A percentile compares a stretch with the other conserved stretches of the same genome.
Evolutionary conservation across 1,140 invertebrate species (phyloP).

Genomic region (Anoplolepis gracilipes): DNA sequence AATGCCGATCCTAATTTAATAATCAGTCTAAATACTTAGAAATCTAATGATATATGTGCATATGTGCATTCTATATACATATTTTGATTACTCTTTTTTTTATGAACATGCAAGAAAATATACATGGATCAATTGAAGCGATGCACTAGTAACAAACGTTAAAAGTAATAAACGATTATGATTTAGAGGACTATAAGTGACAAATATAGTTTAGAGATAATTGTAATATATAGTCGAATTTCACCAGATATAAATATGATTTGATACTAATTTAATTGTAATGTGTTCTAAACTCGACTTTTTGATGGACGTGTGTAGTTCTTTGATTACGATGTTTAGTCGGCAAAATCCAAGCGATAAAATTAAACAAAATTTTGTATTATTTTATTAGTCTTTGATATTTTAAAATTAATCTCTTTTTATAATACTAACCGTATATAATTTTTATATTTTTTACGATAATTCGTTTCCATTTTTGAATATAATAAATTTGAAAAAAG

Average conservation of each 20-base stretch:
- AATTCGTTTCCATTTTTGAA: background rate
- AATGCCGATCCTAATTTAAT: background rate
- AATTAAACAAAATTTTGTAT: background rate
- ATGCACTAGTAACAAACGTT: background rate
- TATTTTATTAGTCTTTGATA: background rate
- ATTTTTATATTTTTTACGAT: background rate
- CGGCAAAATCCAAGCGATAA: background rate
- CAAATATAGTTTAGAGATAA: slow-evolving; percentile 74
- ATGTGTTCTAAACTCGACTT: slow-evolving; percentile 24
- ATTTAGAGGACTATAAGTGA: slow-evolving; percentile 75
- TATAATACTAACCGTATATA: background rate
- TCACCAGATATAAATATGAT: slow-evolving; percentile 72
- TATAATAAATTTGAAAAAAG: background rate
- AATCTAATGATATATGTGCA: slow-evolving; percentile 1
- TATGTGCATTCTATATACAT: background rate
- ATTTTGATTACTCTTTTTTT: too few species aligned
- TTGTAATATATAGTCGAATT: slow-evolving; percentile 70
- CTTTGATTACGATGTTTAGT: background rate
- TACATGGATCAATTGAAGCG: slow-evolving; percentile 16
- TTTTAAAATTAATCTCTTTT: background rate
- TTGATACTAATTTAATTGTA: slow-evolving; percentile 60
- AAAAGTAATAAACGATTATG: slow-evolving; percentile 72
- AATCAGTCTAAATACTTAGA: slow-evolving; percentile 7
- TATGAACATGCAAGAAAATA: too few species aligned
- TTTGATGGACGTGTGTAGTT: background rate